Evolutionary conservation across 2,888 invertebrate species (phyloP), one percentile per base, ranked within the genome.

Genomic region (Agrilus mali): DNA sequence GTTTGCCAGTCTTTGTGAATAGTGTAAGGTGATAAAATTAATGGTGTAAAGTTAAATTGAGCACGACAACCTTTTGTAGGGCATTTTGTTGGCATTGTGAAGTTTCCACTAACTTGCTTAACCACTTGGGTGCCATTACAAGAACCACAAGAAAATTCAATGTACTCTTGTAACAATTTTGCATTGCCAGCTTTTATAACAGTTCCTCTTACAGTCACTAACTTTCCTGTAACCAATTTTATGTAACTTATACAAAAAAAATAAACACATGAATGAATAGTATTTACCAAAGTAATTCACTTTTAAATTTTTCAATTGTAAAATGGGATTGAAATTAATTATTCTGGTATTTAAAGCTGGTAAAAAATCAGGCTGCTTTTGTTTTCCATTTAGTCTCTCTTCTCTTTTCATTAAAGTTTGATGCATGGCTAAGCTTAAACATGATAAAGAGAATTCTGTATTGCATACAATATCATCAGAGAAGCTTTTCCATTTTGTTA

Each of bases 181-280:
- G 82, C 74, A 57, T 79, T 78, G 13, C 86, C 80, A 4, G 87
- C 84, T 60, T 85, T 75, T 47, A 86, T 85, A 0, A 94, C 86
- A 35, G 87, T 88, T 0, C 94, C 94, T 59, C 82, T 78, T 3
- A 93, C 75, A 20, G 85, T 77, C 17, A 89, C 79, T 50, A 93
- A 61, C 65, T 83, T 83, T 5, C 80, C 83, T 80, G 44, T 34
- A 65, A 60, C 14, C 41, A 34, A 41, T 17, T 31, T 10, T 41
- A 27, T 41, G 7, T 42, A 27, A 36, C 8, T 36, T 31, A 36
- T 36, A 42, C 32, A 6, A 20, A 17, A 13, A 2, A 41, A 42
- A 20, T 42, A 17, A 39, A 13, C 42, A 7, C 5, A 7, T 6
- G 6, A 33, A 15, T 33, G n/a, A 2, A n/a, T n/a, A 33, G n/a